Percentiles rank a stretch among this genome's conserved stretches.
Evolutionary conservation across 2,797 vertebrate species (phyloP).

Genomic region (Tangara arthus): DNA sequence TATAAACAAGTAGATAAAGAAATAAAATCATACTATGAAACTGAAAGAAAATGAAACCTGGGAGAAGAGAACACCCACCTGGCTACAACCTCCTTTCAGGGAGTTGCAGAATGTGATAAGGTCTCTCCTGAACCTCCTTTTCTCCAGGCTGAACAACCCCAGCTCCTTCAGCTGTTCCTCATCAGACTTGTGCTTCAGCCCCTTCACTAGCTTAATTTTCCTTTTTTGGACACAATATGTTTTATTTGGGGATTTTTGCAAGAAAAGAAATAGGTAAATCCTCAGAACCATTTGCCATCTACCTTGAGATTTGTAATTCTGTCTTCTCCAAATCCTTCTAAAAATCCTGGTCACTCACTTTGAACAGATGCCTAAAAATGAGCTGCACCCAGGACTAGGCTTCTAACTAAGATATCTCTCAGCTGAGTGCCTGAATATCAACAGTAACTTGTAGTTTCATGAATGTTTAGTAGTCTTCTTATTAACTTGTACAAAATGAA

Average conservation of each 20-base stretch:
- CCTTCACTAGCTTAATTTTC: background rate
- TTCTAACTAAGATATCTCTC: background rate
- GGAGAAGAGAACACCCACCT: background rate
- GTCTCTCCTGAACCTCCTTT: background rate
- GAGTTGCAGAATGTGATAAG: background rate
- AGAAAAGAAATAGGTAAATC: background rate
- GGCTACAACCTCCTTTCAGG: background rate
- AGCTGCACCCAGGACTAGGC: background rate
- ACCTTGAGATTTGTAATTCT: background rate
- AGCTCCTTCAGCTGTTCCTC: background rate
- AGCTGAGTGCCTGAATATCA: background rate
- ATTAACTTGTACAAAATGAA: background rate
- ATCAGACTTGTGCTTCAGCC: background rate
- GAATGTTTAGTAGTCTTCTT: background rate
- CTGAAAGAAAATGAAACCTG: background rate
- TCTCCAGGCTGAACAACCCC: background rate
- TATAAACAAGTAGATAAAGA: background rate
- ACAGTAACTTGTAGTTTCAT: background rate
- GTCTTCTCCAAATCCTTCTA: background rate
- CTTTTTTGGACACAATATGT: background rate
- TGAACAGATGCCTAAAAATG: background rate
- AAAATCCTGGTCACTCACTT: background rate
- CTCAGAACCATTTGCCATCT: background rate
- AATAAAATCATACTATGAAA: background rate
- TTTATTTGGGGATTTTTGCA: background rate